Base-by-base conservation (phyloP, 2,888 invertebrate species). In the Argyresthia albistria region DNA sequence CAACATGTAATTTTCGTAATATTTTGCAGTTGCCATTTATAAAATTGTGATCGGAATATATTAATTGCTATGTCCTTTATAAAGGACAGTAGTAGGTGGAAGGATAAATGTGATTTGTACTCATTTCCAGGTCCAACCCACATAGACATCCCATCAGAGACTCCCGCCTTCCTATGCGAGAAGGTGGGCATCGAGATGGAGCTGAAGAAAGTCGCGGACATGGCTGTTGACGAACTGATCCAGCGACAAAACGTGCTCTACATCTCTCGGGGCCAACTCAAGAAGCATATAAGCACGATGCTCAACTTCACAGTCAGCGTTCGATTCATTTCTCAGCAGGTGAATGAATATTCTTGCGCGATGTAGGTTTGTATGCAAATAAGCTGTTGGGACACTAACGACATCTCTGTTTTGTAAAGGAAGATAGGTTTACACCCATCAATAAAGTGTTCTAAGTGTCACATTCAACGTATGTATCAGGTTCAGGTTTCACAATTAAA, bases 141-240 rank as follows among this genome's bases (percentile, higher is more conserved):
- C 57, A 63, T 60, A 14, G 91, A 92, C 64, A 89, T 91, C 57
- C 88, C 90, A 56, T 89, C 92, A 50, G 95, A 95, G 69, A 93
- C 93, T 0, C 96, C 97, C 0, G 95, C 97, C 3, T 97, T 98
- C 82, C 89, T 97, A 1, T 98, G 97, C 76, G 97, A 97, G 79
- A 93, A 94, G 70, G 95, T 98, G 50, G 93, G 93, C 4, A 91
- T 97, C 35, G 97, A 97, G 71, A 90, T 97, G 60, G 97, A 97
- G 71, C 90, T 97, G 61, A 92, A 95, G 66, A 94, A 97, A 72
- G 93, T 97, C 80, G 93, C 96, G 0, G 96, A 97, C 73, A 93
- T 96, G 91, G 92, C 94, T 46, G 94, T 95, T 7, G 95, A 95
- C 65, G 95, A 96, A 70, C 93, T 95, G 69, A 91, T 94, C 63